phyloP scores from a whole-genome alignment of 2,797 vertebrate genomes.

The Tragopan temminckii region DNA sequence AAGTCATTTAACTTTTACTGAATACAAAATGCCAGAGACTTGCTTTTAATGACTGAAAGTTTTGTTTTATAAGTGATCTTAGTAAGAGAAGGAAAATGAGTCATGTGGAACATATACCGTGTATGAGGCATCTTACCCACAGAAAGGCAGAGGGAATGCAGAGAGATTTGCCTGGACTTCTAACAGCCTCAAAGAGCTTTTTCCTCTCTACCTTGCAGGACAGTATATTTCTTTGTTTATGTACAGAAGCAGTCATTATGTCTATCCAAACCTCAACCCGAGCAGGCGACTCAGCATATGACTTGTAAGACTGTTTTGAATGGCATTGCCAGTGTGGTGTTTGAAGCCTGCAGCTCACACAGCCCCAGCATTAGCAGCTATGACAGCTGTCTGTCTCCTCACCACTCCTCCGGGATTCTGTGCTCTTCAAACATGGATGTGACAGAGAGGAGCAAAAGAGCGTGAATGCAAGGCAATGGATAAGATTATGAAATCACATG shows the following conservation, averaged over 20 bases:
- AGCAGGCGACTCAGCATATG: not conserved
- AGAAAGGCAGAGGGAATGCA: not conserved
- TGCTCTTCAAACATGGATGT: not conserved
- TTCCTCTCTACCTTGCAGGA: not conserved
- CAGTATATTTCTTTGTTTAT: not conserved
- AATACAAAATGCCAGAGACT: not conserved
- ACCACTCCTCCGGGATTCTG: not conserved
- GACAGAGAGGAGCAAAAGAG: not conserved
- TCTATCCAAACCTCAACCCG: not conserved
- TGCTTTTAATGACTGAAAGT: conserved; percentile 36
- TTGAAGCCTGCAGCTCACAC: not conserved
- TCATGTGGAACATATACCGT: conserved; percentile 11
- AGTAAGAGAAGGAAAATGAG: conserved; percentile 59
- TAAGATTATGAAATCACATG: not conserved
- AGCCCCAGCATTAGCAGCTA: not conserved
- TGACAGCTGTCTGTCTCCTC: not conserved
- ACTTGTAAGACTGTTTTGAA: not conserved
- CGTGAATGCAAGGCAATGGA: not conserved
- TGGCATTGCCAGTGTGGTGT: not conserved
- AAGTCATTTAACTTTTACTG: conserved; percentile 34
- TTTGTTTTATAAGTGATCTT: conserved; percentile 47
- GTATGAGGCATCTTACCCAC: conserved; percentile 17
- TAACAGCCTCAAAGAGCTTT: not conserved
- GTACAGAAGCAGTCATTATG: not conserved
- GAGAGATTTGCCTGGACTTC: conserved; percentile 12